A percentile compares a stretch with the other conserved stretches of the same genome.
Conservation (phyloP, 2,888 invertebrate genomes). For the Melolontha melolontha region DNA sequence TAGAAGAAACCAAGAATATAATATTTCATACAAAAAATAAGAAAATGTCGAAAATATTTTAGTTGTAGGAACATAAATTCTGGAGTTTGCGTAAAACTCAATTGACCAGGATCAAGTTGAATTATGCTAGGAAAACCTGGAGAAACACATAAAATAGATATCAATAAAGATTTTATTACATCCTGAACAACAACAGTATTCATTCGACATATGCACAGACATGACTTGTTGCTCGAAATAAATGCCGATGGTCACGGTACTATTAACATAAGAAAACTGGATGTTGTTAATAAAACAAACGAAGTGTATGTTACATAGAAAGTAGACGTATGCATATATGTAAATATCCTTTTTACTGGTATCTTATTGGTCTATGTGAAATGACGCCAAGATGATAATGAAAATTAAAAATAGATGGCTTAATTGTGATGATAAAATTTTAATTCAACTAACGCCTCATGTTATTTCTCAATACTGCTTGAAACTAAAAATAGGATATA, state of each 20-base stretch:
- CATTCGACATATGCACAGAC: not conserved
- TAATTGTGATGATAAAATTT: too few species aligned
- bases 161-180: conserved; percentile 9
- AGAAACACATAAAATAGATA: not conserved
- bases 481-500: too few species aligned
- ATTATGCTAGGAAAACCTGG: not conserved
- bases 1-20: too few species aligned
- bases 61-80: too few species aligned
- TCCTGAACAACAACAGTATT: conserved; percentile 8
- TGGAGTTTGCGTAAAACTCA: too few species aligned
- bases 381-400: not conserved
- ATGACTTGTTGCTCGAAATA: conserved; percentile 4
- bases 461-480: too few species aligned
- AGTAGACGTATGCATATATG: not conserved
- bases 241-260: too few species aligned
- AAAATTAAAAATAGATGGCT: too few species aligned
- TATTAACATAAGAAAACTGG: not conserved
- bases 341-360: not conserved
- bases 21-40: too few species aligned
- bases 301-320: not conserved
- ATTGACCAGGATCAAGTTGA: too few species aligned
- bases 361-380: conserved; percentile 1
- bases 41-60: too few species aligned
- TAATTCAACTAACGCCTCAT: too few species aligned
- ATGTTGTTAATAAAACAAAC: not conserved